phyloP scores from a whole-genome alignment of 2,113 vertebrate species.

The Piaya cayana region DNA sequence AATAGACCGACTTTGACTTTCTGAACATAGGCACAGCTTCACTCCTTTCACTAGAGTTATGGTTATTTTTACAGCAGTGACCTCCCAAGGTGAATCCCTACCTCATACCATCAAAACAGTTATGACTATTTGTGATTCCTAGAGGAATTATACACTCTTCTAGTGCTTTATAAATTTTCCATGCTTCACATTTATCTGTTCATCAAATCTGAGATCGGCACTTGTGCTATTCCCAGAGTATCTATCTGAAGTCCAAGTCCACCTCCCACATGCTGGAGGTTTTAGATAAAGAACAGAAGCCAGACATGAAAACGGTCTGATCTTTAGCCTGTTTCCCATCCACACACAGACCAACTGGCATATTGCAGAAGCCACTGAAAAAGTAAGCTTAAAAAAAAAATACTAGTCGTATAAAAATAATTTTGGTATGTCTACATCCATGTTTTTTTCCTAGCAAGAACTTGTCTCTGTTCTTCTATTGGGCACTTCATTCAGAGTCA shows the following conservation, averaged over 20 bases:
- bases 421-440: not conserved
- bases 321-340: not conserved
- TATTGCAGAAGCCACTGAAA: not conserved
- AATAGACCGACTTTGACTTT: not conserved
- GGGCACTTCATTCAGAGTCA: not conserved
- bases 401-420: slow-evolving; percentile 4
- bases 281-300: not conserved
- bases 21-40: not conserved
- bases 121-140: not conserved
- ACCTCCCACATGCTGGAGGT: not conserved
- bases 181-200: too few species aligned
- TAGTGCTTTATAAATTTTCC: too few species aligned
- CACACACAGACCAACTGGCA: not conserved
- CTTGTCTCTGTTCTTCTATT: not conserved
- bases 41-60: not conserved
- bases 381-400: not conserved
- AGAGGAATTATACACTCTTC: not conserved
- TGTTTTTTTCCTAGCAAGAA: not conserved
- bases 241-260: not conserved
- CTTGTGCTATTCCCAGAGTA: not conserved
- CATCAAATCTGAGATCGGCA: not conserved
- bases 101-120: not conserved
- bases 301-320: not conserved
- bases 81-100: not conserved
- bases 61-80: slow-evolving; percentile 1